Evolutionary conservation across 64 coral and sea anemone genomes (phyloP), one percentile per base, ranked within the genome.

Genomic region (Stylophora pistillata): DNA sequence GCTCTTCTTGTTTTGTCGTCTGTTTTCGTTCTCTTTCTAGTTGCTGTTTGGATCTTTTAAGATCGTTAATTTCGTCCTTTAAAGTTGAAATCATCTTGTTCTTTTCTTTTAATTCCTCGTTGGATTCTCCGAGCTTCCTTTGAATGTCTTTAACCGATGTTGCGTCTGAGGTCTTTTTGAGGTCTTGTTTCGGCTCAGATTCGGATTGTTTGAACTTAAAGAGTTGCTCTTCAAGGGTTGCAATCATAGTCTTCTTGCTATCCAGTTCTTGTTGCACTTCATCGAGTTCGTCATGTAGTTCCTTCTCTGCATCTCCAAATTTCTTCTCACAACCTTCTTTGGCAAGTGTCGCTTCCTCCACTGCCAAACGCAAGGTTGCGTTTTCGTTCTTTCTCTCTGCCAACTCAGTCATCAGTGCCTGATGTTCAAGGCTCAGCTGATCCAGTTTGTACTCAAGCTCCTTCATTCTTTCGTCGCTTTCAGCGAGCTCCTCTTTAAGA

Each of bases 261-360:
- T 89, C 41, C 52, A 89, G 72, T 53, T 80, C 88, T 10, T 79
- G 64, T 28, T 89, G 75, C 52, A 72, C 15, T n/a, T 82, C 66
- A 29, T 72, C 58, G 13, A 90, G 23, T 89, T 89, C 87, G 15
- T 90, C 79, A 34, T 90, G 72, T 26, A 90, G 88, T 18, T 90
- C 88, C 25, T 68, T 90, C 17, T 57, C 56, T 23, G 30, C 28
- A 13, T 6, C 58, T 82, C 28, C 58, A 13, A 20, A 34, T 82
- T 84, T 70, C 61, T 9, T 26, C 34, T 84, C 80, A 23, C 32
- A 63, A 37, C 69, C 61, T 34, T 84, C 80, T 68, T 84, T 84
- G 2, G 80, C 60, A 4, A 23, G 20, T 69, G 62, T 84, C 23
- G n/a, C 25, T 15, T 79, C 77, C 15, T 79, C 77, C 27, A 79